Evolutionary conservation across 1,140 invertebrate genomes (phyloP).

Genomic region (Trachymyrmex septentrionalis): DNA sequence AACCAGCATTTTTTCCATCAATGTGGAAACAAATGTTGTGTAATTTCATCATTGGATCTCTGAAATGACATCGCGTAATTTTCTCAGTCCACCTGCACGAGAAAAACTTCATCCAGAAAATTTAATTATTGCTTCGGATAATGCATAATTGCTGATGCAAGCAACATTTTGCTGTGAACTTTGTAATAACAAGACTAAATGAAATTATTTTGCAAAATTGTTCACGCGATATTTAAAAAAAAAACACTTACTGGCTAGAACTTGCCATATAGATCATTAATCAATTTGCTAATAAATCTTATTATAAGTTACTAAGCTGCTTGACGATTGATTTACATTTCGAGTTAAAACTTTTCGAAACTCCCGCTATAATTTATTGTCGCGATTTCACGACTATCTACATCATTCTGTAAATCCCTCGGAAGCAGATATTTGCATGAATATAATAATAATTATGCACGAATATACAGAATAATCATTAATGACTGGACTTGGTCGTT

Average conservation of each 20-base stretch:
- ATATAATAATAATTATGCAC: not conserved
- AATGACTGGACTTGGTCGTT: constrained; percentile 6
- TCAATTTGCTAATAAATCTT: constrained; percentile 19
- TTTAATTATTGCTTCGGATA: constrained; percentile 27
- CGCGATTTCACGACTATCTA: constrained; percentile 15
- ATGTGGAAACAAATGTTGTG: constrained; percentile 5
- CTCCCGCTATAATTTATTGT: not conserved
- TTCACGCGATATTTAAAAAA: not conserved
- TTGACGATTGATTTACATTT: constrained; percentile 36
- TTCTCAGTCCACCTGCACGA: not conserved
- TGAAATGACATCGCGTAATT: constrained; percentile 41
- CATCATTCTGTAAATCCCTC: not conserved
- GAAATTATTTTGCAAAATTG: constrained; percentile 27
- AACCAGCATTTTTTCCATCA: not conserved
- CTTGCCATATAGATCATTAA: constrained; percentile 23
- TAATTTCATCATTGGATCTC: constrained; percentile 30
- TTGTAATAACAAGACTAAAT: not conserved
- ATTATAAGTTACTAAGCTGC: constrained; percentile 3
- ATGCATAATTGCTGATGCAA: not conserved
- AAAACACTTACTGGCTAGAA: not conserved
- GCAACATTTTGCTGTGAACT: constrained; percentile 5
- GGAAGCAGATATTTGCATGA: not conserved
- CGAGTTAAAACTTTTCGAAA: constrained; percentile 44
- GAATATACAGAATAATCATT: not conserved
- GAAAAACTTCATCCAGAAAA: constrained; percentile 19